Conservation (phyloP, 1,140 invertebrate species). For the Sitobion miscanthi region DNA sequence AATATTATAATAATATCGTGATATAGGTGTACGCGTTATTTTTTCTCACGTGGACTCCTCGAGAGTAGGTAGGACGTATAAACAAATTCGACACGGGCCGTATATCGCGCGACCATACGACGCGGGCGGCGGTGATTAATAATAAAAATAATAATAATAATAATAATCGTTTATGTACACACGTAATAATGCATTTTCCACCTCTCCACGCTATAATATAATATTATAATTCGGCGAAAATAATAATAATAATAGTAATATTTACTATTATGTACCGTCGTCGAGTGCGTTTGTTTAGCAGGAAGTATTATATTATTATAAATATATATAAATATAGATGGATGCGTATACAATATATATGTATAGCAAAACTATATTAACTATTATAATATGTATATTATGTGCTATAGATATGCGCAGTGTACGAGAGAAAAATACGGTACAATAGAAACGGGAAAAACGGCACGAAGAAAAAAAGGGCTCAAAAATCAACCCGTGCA, state of each 20-base stretch:
- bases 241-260: background rate
- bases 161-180: background rate
- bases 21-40: background rate
- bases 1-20: background rate
- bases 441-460: background rate
- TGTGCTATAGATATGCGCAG: background rate
- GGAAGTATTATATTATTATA: background rate
- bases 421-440: background rate
- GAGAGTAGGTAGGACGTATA: background rate
- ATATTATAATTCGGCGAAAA: background rate
- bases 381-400: conserved; percentile 2
- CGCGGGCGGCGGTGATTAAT: background rate
- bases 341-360: background rate
- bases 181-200: background rate
- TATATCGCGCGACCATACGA: background rate
- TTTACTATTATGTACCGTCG: background rate
- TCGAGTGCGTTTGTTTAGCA: background rate
- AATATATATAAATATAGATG: background rate
- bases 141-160: background rate
- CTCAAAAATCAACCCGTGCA: background rate
- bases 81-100: background rate
- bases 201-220: background rate
- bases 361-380: background rate
- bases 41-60: background rate
- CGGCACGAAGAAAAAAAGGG: background rate